A percentile compares a stretch with the other conserved stretches of the same genome.
These are phyloP conservation scores for Biston betularia DNA, from an alignment of 2,888 invertebrate genomes.

Conservation along the genomic window DNA sequence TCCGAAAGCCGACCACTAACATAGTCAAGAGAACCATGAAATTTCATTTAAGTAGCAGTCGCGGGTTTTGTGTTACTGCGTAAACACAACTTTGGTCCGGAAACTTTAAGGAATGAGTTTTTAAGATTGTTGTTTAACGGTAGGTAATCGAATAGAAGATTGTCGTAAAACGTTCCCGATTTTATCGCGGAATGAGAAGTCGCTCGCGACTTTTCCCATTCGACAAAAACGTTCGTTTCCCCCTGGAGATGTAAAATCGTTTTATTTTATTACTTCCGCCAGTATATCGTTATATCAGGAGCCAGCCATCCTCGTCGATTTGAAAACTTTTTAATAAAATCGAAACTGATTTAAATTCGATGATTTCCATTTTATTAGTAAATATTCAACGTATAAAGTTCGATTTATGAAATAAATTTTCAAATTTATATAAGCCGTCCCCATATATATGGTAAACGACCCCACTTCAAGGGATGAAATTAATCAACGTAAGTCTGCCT, in stretches of 20 bases:
- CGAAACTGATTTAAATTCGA: conserved; percentile 55
- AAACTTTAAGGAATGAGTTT: conserved; percentile 63
- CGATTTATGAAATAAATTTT: conserved; percentile 24
- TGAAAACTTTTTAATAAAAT: conserved; percentile 68
- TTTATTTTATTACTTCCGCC: conserved; percentile 86
- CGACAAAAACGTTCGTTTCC: conserved; percentile 83
- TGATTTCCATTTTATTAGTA: conserved; percentile 35
- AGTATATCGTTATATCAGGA: conserved; percentile 81
- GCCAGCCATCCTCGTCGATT: conserved; percentile 68
- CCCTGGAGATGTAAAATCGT: conserved; percentile 85
- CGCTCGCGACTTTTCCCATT: conserved; percentile 84
- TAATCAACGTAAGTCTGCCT: conserved; percentile 14
- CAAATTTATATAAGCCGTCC: conserved; percentile 6
- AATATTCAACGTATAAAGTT: conserved; percentile 35
- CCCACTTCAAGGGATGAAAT: background rate
- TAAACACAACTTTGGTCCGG: conserved; percentile 51
- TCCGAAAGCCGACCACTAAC: conserved; percentile 8
- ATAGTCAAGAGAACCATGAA: conserved; percentile 17
- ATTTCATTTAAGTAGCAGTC: conserved; percentile 25
- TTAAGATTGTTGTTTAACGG: conserved; percentile 82
- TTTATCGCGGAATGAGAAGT: conserved; percentile 85
- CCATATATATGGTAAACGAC: background rate
- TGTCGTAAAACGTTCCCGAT: conserved; percentile 85
- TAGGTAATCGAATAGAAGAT: conserved; percentile 84
- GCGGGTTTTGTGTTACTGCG: conserved; percentile 28